Conservation (phyloP, 2,113 vertebrate species). For the Motacilla alba region DNA sequence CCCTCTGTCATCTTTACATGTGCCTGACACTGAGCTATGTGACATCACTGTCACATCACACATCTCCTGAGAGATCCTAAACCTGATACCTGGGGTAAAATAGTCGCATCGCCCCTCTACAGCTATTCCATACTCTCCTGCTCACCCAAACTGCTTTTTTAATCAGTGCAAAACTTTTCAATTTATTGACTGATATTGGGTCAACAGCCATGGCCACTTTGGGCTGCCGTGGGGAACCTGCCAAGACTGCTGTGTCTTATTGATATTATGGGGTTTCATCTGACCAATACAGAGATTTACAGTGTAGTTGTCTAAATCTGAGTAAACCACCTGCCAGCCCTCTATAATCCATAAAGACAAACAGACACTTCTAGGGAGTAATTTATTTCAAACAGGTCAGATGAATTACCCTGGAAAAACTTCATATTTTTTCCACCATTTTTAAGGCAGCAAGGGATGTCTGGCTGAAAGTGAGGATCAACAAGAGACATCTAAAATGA, state of each 20-base stretch:
- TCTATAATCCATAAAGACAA: not conserved
- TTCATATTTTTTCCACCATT: rapidly evolving
- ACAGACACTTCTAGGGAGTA: not conserved
- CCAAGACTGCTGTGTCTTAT: not conserved
- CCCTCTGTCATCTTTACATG: not conserved
- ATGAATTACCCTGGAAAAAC: not conserved
- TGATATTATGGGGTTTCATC: not conserved
- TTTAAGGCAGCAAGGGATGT: not conserved
- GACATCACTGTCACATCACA: rapidly evolving
- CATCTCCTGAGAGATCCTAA: not conserved
- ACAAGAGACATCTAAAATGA: not conserved
- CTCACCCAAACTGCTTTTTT: not conserved
- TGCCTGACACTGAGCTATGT: not conserved
- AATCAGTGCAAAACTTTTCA: not conserved
- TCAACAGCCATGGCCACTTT: not conserved
- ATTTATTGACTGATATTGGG: not conserved
- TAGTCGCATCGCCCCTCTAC: not conserved
- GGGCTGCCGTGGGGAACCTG: not conserved
- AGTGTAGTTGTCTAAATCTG: not conserved
- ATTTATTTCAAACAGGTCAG: not conserved
- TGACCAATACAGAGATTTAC: not conserved
- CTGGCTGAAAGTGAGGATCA: not conserved
- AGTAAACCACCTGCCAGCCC: not conserved
- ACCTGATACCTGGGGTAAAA: not conserved
- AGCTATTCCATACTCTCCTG: not conserved